Evolutionary conservation across 1,140 invertebrate genomes (phyloP).

Genomic region (Lycorma delicatula): DNA sequence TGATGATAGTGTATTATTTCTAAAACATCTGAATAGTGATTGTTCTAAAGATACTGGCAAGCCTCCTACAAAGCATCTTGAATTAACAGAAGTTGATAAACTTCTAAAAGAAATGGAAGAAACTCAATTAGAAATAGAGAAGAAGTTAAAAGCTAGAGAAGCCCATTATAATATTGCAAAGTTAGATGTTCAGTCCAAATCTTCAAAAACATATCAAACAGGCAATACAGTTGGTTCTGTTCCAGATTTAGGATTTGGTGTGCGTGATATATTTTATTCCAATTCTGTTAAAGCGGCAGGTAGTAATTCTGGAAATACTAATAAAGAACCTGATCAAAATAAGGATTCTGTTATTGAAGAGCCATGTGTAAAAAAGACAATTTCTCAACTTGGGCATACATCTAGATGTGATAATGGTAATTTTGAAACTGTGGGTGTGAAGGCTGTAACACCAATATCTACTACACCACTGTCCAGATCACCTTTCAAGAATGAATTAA

Average conservation of each 20-base stretch:
- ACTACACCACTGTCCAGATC: no score
- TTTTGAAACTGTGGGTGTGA: no score
- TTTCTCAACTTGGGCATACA: no score
- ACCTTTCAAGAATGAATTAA: no score
- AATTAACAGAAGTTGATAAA: conserved; percentile 38
- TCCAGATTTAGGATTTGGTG: conserved; percentile 37
- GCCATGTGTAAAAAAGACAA: conserved; percentile 9
- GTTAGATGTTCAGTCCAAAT: no score
- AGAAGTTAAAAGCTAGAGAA: conserved; percentile 20
- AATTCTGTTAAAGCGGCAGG: not conserved
- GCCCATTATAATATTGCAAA: no score
- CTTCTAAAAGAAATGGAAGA: conserved; percentile 40
- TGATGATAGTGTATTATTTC: no score
- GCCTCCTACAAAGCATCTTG: conserved; percentile 34
- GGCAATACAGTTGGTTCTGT: conserved; percentile 34
- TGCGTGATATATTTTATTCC: conserved; percentile 24
- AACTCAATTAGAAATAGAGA: conserved; percentile 35
- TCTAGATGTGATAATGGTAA: no score
- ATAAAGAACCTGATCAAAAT: not conserved
- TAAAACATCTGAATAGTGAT: not conserved
- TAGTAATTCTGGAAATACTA: not conserved
- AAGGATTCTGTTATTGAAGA: conserved; percentile 15
- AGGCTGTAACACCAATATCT: no score
- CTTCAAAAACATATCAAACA: conserved; percentile 2
- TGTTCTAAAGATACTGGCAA: not conserved